Percentiles rank a stretch among this genome's conserved stretches.
phyloP scores from a whole-genome alignment of 2,888 invertebrate species.

The Brenthis hecate region DNA sequence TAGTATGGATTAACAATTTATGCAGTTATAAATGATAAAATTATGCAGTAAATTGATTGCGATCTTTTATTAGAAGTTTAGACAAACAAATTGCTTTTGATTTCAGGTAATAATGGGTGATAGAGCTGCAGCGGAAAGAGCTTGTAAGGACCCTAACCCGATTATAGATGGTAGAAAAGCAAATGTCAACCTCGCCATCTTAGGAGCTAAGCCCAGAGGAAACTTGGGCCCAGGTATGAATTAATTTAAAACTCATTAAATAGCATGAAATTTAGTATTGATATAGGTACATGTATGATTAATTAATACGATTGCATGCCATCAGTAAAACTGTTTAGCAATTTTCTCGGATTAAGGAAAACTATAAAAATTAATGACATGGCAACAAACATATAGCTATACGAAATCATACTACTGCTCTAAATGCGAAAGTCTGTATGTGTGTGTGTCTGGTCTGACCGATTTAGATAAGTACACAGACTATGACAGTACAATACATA shows the following conservation, averaged over 20 bases:
- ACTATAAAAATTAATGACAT: conserved; percentile 3
- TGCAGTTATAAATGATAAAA: neutral
- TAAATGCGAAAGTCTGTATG: too few relatives aligned
- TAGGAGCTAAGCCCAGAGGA: conserved; percentile 97
- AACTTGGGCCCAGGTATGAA: conserved; percentile 88
- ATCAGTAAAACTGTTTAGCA: conserved; percentile 5
- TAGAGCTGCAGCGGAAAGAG: conserved; percentile 95
- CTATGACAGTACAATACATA: too few relatives aligned
- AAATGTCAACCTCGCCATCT: conserved; percentile 98
- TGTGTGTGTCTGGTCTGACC: too few relatives aligned
- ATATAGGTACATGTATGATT: neutral
- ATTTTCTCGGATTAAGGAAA: conserved; percentile 12
- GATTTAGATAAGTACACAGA: too few relatives aligned
- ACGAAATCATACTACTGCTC: too few relatives aligned
- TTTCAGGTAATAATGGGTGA: conserved; percentile 99
- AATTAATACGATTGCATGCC: neutral
- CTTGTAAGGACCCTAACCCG: conserved; percentile 98
- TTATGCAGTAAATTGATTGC: neutral
- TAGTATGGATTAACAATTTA: neutral
- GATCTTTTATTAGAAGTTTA: neutral
- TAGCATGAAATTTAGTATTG: neutral
- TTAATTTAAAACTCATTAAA: neutral
- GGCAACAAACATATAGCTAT: conserved; percentile 12
- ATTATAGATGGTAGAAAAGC: conserved; percentile 99
- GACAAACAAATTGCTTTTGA: conserved; percentile 40